Evolutionary conservation across 2,797 vertebrate species (phyloP).

Genomic region (Labeo calbasu): DNA sequence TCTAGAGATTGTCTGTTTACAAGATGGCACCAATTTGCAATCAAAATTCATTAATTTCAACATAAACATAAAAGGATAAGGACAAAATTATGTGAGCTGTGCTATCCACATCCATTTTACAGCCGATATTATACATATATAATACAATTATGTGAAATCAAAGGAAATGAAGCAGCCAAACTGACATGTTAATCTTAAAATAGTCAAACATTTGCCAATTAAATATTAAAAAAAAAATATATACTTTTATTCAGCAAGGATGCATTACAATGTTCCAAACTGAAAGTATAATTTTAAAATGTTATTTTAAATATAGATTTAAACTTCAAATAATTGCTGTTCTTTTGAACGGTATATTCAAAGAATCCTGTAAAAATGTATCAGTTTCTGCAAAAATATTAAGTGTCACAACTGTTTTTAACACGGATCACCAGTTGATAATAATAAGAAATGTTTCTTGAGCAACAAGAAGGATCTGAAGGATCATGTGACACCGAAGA

Average conservation of each 20-base stretch:
- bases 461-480: neutral
- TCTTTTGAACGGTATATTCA: neutral
- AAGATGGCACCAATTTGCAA: neutral
- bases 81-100: neutral
- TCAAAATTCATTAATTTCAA: neutral
- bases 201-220: neutral
- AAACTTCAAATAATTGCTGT: neutral
- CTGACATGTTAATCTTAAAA: neutral
- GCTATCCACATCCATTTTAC: neutral
- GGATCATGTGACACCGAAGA: neutral
- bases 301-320: neutral
- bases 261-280: neutral
- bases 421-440: too few relatives aligned
- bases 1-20: neutral
- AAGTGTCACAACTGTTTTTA: neutral
- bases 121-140: neutral
- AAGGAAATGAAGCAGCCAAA: neutral
- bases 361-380: neutral
- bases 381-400: neutral
- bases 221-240: neutral
- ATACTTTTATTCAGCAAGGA: neutral
- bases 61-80: neutral
- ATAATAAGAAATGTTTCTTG: neutral
- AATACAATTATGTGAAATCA: neutral
- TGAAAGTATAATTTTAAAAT: neutral